Evolutionary conservation across 2,888 invertebrate genomes (phyloP).

Genomic region (Miltochrista miniata): DNA sequence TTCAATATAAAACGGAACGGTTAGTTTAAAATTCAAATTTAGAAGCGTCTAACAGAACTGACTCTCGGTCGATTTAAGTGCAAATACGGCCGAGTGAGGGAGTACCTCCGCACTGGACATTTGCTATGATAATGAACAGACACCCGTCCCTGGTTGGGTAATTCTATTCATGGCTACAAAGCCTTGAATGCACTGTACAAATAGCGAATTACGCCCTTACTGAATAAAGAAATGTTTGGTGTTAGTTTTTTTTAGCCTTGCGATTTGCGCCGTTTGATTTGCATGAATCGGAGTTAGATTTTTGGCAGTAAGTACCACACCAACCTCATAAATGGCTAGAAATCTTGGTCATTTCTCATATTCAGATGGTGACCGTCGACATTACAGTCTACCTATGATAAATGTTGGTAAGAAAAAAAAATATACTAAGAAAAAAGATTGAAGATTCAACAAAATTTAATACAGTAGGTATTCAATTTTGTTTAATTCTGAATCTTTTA

Average conservation of each 20-base stretch:
- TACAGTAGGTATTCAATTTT: no score
- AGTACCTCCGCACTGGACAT: slow-evolving; percentile 49
- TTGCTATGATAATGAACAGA: slow-evolving; percentile 55
- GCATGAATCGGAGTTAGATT: slow-evolving; percentile 23
- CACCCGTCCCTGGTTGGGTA: slow-evolving; percentile 50
- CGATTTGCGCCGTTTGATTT: slow-evolving; percentile 34
- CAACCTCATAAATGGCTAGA: no score
- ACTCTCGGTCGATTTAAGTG: slow-evolving; percentile 53
- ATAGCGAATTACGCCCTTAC: slow-evolving; percentile 51
- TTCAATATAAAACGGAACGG: slow-evolving; percentile 69
- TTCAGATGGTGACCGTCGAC: no score
- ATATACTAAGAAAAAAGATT: no score
- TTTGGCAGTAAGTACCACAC: no score
- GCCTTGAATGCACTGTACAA: slow-evolving; percentile 56
- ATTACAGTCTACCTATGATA: no score
- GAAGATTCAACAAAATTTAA: no score
- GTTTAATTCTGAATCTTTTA: no score
- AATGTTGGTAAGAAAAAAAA: no score
- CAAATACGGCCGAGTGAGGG: slow-evolving; percentile 59
- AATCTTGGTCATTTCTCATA: no score
- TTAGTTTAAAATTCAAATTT: slow-evolving; percentile 81
- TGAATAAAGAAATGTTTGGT: slow-evolving; percentile 43
- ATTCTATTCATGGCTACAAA: slow-evolving; percentile 62
- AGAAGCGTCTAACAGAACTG: slow-evolving; percentile 65
- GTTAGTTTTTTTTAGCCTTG: slow-evolving; percentile 23